phyloP scores from a whole-genome alignment of 2,113 vertebrate genomes.

The Perca flavescens region DNA sequence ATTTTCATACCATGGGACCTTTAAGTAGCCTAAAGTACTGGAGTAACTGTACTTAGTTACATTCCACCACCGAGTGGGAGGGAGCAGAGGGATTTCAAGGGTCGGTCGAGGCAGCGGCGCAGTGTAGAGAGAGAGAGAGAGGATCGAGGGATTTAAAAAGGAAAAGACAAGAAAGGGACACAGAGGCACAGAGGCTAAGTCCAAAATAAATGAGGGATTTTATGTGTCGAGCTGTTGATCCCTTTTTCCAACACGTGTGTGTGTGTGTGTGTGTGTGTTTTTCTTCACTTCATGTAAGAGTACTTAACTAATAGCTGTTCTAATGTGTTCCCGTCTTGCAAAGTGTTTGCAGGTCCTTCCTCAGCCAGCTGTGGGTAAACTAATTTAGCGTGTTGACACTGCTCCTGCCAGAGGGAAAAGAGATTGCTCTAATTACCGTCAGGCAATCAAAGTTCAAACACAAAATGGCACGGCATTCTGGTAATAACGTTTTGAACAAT shows the following conservation, averaged over 20 bases:
- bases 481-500: slow-evolving; percentile 18
- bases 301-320: background rate
- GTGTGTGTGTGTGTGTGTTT: background rate
- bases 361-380: background rate
- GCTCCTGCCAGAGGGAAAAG: background rate
- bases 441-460: slow-evolving; percentile 15
- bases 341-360: background rate
- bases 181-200: background rate
- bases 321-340: background rate
- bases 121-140: background rate
- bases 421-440: background rate
- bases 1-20: no score
- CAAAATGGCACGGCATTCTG: background rate
- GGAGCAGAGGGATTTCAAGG: slow-evolving; percentile 28
- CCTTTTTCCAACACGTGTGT: background rate
- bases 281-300: background rate
- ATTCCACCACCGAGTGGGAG: background rate
- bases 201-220: background rate
- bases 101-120: background rate
- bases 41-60: no score
- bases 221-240: background rate
- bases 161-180: slow-evolving; percentile 2
- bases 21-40: no score
- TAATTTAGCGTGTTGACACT: background rate
- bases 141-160: slow-evolving; percentile 4